phyloP scores from a whole-genome alignment of 2,797 vertebrate species.

The Oceanodroma leucorhoa region DNA sequence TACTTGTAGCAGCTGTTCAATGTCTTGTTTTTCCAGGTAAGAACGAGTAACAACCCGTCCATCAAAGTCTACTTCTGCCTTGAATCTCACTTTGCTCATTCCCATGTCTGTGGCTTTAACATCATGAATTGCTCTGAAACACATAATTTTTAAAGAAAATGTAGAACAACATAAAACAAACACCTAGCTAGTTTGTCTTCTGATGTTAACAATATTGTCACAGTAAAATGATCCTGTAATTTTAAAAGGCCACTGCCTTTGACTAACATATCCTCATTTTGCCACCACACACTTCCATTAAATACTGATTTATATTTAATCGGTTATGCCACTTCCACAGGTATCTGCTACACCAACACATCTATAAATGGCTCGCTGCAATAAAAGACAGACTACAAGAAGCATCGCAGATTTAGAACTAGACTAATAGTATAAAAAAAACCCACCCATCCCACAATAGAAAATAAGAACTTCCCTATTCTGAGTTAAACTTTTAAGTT shows the following conservation, averaged over 20 bases:
- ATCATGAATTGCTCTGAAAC: constrained; percentile 93
- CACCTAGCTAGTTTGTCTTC: not conserved
- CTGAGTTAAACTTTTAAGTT: not conserved
- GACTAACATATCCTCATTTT: not conserved
- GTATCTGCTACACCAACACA: not conserved
- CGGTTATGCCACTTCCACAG: not conserved
- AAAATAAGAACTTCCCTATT: not conserved
- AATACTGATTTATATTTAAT: not conserved
- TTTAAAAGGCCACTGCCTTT: not conserved
- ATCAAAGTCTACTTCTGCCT: constrained; percentile 98
- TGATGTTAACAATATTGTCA: not conserved
- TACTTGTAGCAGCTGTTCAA: constrained; percentile 93
- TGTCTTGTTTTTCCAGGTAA: constrained; percentile 98
- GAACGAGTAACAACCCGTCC: constrained; percentile 95
- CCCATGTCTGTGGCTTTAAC: constrained; percentile 98
- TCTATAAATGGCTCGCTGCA: not conserved
- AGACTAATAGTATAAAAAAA: not conserved
- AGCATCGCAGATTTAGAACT: not conserved
- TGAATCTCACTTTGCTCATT: constrained; percentile 96
- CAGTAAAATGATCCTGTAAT: not conserved
- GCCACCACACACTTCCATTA: not conserved
- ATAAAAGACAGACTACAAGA: not conserved
- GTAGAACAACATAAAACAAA: not conserved
- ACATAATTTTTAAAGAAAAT: not conserved
- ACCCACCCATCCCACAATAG: not conserved